phyloP scores from a whole-genome alignment of 2,113 vertebrate genomes.

The Phaetusa simplex region DNA sequence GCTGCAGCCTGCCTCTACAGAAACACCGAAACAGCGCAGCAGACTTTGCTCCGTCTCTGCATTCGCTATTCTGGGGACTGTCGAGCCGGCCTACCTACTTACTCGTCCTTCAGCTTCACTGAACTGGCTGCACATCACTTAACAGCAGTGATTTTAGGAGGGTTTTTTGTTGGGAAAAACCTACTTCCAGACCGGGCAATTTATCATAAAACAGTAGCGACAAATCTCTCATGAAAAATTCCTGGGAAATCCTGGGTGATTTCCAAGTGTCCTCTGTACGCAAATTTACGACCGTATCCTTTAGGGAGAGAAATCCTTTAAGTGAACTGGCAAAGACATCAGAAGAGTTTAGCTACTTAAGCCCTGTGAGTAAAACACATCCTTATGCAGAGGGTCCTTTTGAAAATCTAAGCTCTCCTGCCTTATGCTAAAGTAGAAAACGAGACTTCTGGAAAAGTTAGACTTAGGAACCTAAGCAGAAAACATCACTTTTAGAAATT shows the following conservation, averaged over 20 bases:
- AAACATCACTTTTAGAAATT: background rate
- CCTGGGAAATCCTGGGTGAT: slow-evolving; percentile 11
- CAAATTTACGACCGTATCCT: background rate
- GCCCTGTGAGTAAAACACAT: background rate
- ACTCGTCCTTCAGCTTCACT: background rate
- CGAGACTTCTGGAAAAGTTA: background rate
- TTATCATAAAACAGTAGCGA: background rate
- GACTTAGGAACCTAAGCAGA: background rate
- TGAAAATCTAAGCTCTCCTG: background rate
- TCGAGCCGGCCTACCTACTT: background rate
- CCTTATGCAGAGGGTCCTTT: background rate
- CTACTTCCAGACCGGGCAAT: background rate
- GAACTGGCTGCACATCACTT: background rate
- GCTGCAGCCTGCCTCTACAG: background rate
- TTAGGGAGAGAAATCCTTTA: background rate
- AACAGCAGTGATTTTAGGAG: background rate
- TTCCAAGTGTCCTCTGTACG: background rate
- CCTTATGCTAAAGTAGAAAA: background rate
- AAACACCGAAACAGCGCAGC: background rate
- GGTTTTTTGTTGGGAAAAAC: background rate
- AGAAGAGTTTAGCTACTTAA: background rate
- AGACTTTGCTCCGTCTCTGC: background rate
- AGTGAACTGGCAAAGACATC: background rate
- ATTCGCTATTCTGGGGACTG: background rate
- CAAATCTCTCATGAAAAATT: background rate